Percentiles rank a stretch among this genome's conserved stretches.
Evolutionary conservation across 2,113 vertebrate genomes (phyloP).

Genomic region (Ranitomeya imitator): DNA sequence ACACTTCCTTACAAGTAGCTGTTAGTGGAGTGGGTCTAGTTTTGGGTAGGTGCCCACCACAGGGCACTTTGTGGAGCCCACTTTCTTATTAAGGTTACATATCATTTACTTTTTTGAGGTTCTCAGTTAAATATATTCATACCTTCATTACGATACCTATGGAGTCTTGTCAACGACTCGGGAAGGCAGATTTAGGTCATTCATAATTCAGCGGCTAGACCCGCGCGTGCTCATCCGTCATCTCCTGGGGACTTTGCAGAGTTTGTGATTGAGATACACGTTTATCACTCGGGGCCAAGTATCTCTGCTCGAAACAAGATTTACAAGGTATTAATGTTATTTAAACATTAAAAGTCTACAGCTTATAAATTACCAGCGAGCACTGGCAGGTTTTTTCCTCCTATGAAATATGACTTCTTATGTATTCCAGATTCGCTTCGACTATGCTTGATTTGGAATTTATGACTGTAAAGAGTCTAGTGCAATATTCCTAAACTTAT

Average conservation of each 20-base stretch:
- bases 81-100: not conserved
- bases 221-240: not conserved
- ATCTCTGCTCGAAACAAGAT: not conserved
- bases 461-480: slow-evolving; percentile 20
- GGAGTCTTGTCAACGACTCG: not conserved
- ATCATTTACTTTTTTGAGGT: not conserved
- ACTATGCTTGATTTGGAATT: slow-evolving; percentile 8
- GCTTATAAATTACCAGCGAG: slow-evolving; percentile 12
- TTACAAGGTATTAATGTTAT: slow-evolving; percentile 38
- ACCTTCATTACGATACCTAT: not conserved
- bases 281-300: slow-evolving; percentile 4
- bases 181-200: not conserved
- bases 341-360: slow-evolving; percentile 48
- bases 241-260: not conserved
- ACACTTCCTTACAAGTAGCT: no score
- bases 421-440: slow-evolving; percentile 20
- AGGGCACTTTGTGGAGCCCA: no score
- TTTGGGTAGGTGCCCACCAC: no score
- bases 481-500: slow-evolving; percentile 30
- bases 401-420: slow-evolving; percentile 39
- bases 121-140: not conserved
- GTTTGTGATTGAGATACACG: not conserved
- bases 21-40: no score
- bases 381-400: not conserved
- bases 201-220: not conserved